Evolutionary conservation across 23 tunicate genomes (phyloP), one percentile per base, ranked within the genome.

Genomic region (Ascidia mentula): DNA sequence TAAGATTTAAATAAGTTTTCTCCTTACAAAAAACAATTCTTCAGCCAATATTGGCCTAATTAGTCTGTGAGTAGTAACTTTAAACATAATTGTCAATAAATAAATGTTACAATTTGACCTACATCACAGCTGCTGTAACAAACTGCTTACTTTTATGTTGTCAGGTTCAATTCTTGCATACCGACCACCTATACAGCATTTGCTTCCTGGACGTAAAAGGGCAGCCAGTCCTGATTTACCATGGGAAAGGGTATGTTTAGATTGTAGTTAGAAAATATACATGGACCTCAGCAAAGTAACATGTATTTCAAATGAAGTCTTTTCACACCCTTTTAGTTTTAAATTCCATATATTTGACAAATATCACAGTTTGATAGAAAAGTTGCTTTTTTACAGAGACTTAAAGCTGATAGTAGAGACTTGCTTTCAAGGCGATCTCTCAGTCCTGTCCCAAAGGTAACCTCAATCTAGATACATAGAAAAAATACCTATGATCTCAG

Each of bases 201-300:
- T 89, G 36, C 31, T 84, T 32, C 69, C 70, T 46, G 83, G 84
- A 40, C 85, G 85, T 37, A 38, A 84, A 60, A 45, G 96, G 38
- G 96, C 74, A 3, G 90, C 96, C 40, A 84, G 89, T 76, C 96
- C 96, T 8, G 96, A 90, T 81, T 90, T 85, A 40, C 95, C 95
- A 3, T 89, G 95, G 95, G 37, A 81, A 35, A 83, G 78, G 79
- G 95, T 89, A 79, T 22, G 36, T 72, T 45, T 35, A 8, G 1
- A 2, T 75, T 4, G 6, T 37, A 75, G 18, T 24, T 69, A 22
- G n/a, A n/a, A 38, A 28, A 37, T 17, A 37, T 75, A 1, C 18
- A 12, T 6, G 2, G 37, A 2, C 18, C 3, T 2, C 37, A 36
- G 6, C 15, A 2, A 53, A 3, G 31, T 40, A 9, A 53, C 22